Base-by-base conservation (phyloP, 2,113 vertebrate species). In the Coreoperca whiteheadi region DNA sequence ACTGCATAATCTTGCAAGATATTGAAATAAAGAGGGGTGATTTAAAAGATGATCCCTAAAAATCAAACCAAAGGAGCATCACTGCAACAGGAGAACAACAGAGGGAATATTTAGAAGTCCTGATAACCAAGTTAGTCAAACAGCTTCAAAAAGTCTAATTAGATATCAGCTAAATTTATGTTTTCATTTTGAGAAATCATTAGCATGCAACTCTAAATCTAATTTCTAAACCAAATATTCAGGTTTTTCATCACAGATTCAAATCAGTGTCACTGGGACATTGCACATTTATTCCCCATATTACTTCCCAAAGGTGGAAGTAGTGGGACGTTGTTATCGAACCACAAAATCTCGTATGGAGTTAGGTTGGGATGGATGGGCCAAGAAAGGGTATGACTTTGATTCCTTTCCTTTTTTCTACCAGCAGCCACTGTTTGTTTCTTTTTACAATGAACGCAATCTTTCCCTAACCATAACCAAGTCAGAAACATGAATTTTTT, bases 111-210 rank as follows among this genome's bases (percentile, higher is more conserved):
- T 78, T 16, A 82, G 39, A 74, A 56, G 60, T 18, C 12, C 8
- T 72, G 32, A 82, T 71, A 60, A 84, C 32, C 34, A 59, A 74
- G 61, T 71, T 30, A 43, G 18, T 74, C 16, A 63, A 20, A 66
- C 34, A 0, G 6, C 64, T 53, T 51, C 25, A 34, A 32, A 81
- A 72, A 75, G n/a, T 54, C 25, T 39, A 34, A 79, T 67, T 60
- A 64, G 28, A 59, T 57, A 69, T 30, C 37, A 53, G 54, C 34
- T 53, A 5, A 76, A 79, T 80, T 63, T 48, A 41, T 68, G 14
- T 80, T 83, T 77, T 67, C 16, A 68, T 63, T 76, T 85, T 54
- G 25, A 64, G 34, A 20, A 64, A 77, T 76, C 18, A 50, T 68
- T 79, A 32, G 28, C 37, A 46, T 64, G 67, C 48, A 72, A 32